A percentile compares a stretch with the other conserved stretches of the same genome.
These are phyloP conservation scores for Melinaea menophilus DNA, from an alignment of 2,888 invertebrate species.

Conservation along the genomic window DNA sequence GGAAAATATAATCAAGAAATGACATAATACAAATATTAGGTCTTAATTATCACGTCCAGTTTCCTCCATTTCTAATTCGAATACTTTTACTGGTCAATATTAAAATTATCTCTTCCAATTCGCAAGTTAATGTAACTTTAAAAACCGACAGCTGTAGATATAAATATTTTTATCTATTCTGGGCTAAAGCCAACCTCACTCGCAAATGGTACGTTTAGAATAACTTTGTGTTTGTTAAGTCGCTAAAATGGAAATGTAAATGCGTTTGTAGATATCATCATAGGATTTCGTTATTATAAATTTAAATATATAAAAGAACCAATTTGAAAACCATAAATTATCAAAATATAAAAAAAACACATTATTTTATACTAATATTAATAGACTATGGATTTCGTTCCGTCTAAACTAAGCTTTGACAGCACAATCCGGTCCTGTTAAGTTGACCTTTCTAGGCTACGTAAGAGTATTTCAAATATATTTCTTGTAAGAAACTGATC, in stretches of 20 bases:
- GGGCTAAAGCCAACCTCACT: slow-evolving; percentile 16
- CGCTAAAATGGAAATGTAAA: not conserved
- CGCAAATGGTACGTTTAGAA: slow-evolving; percentile 12
- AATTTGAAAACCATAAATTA: too few species aligned
- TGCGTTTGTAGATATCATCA: not conserved
- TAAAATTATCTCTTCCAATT: slow-evolving; percentile 1
- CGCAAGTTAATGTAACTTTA: slow-evolving; percentile 5
- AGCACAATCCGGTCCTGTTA: slow-evolving; percentile 20
- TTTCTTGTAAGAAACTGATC: too few species aligned
- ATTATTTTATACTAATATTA: slow-evolving; percentile 1
- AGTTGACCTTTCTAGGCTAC: slow-evolving; percentile 11
- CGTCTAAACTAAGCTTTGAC: slow-evolving; percentile 30
- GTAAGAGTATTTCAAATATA: not conserved
- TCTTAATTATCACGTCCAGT: too few species aligned
- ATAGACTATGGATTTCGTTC: slow-evolving; percentile 27
- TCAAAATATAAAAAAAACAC: too few species aligned
- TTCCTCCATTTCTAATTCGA: too few species aligned
- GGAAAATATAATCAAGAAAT: too few species aligned
- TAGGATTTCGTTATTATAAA: not conserved
- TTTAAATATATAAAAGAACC: too few species aligned
- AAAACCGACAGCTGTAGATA: slow-evolving; percentile 11
- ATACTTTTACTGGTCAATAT: too few species aligned
- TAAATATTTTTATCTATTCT: slow-evolving; percentile 21
- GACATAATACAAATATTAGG: too few species aligned
- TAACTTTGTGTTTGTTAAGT: not conserved